Evolutionary conservation across 2,797 vertebrate species (phyloP), one percentile per base, ranked within the genome.

Genomic region (Choloepus didactylus): DNA sequence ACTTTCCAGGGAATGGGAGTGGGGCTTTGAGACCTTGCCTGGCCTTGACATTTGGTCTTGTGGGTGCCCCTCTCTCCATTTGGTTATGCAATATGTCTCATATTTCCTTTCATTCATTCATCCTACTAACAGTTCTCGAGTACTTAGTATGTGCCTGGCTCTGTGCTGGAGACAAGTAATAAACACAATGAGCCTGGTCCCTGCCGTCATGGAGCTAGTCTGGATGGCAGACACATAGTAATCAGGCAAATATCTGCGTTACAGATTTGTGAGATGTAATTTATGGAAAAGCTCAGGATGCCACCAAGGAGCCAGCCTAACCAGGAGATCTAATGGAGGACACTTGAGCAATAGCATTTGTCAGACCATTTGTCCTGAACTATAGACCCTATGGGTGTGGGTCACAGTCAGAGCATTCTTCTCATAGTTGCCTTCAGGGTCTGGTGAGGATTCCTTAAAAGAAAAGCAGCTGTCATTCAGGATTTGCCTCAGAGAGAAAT

Each of bases 301-400:
- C 54, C 83, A 11, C 3, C 29, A 82, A 81, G 29, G 14, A 73
- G 64, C 27, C 9, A 73, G 69, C 27, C 9, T 8, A 44, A 54
- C 41, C 87, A 80, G 56, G 67, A 62, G 12, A 29, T 19, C 75
- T 80, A 76, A 62, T 2, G n/a, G 59, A 90, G 87, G 94, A 87
- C 88, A 86, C 35, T 64, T 85, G 92, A 73, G 66, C 41, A 92
- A 51, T 1, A 93, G 81, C 85, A 86, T 85, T 69, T 97, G 94
- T 79, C 90, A 79, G n/a, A 6, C 82, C 88, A 92, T 69, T 84
- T 96, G 72, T 94, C 62, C 31, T 19, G 35, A 93, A 60, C 19
- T 16, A 31, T 18, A 79, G 87, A 66, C 23, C 35, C 19, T 14
- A 5, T 3, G 73, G 92, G 62, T 23, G 5, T 54, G 56, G 59